phyloP scores from a whole-genome alignment of 2,113 vertebrate species.

The Zootoca vivipara region DNA sequence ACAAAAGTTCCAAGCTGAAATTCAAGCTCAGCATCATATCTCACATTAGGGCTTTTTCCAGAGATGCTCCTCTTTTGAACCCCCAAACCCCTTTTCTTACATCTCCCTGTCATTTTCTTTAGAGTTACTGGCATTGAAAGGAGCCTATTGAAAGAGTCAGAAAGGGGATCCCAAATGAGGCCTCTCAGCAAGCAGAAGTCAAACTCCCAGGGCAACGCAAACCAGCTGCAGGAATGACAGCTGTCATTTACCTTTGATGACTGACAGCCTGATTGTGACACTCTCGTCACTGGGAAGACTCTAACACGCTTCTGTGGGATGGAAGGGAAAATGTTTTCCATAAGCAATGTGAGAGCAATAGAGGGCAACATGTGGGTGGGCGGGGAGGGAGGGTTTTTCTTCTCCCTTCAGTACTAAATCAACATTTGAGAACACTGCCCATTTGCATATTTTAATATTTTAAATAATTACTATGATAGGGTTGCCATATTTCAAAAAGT shows the following conservation, averaged over 20 bases:
- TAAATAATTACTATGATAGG: no score
- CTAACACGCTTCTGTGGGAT: not conserved
- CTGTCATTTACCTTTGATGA: not conserved
- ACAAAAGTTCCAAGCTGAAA: not conserved
- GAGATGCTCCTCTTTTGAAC: no score
- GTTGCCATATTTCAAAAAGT: no score
- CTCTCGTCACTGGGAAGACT: no score
- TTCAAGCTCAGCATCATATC: not conserved
- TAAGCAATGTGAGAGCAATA: not conserved
- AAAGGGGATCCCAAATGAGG: not conserved
- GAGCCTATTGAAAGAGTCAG: not conserved
- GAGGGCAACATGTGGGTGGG: no score
- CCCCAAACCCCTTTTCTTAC: not conserved
- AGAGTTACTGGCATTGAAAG: not conserved
- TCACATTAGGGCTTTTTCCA: not conserved
- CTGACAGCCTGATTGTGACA: not conserved
- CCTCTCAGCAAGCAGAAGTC: not conserved
- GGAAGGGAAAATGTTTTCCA: not conserved
- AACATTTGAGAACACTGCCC: no score
- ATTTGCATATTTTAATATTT: no score
- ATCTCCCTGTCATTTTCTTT: not conserved
- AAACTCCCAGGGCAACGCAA: not conserved
- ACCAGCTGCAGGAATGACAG: not conserved
- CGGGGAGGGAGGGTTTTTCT: no score
- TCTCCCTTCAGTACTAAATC: no score